A percentile compares a stretch with the other conserved stretches of the same genome.
These are phyloP conservation scores for Scylla paramamosain DNA, from an alignment of 1,140 invertebrate species.

Conservation along the genomic window DNA sequence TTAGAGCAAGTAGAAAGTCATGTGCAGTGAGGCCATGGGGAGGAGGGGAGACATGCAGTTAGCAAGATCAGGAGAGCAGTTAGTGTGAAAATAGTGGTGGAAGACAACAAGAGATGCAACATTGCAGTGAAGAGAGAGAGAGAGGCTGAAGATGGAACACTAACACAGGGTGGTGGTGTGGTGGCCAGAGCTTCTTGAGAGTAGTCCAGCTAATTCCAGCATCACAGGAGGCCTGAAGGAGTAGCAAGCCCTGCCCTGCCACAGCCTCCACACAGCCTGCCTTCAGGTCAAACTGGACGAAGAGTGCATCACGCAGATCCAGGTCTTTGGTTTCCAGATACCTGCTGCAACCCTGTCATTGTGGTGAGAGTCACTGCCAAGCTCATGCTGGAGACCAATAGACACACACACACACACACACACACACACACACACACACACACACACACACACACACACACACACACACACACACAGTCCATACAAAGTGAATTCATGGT, in stretches of 20 bases:
- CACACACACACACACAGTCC: neutral
- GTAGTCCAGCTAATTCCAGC: constrained; percentile 80
- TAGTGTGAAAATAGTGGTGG: too few species aligned
- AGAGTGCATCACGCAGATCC: constrained; percentile 80
- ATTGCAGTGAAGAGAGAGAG: too few species aligned
- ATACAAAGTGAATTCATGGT: too few species aligned
- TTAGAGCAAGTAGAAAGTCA: too few species aligned
- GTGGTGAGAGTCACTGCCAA: neutral
- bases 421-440: constrained; percentile 47
- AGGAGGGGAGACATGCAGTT: too few species aligned
- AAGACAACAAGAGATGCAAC: too few species aligned
- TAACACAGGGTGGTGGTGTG: constrained; percentile 76
- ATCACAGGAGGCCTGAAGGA: constrained; percentile 80
- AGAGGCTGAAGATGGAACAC: constrained; percentile 76
- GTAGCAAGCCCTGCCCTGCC: constrained; percentile 77
- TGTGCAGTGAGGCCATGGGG: too few species aligned
- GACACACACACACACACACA: constrained; percentile 30
- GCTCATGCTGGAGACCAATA: neutral
- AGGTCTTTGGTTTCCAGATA: constrained; percentile 80
- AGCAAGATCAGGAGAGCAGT: too few species aligned
- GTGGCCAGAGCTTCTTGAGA: constrained; percentile 79
- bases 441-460: constrained; percentile 37
- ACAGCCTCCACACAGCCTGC: constrained; percentile 80
- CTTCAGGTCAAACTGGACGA: constrained; percentile 81
- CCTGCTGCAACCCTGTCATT: constrained; percentile 80